Conservation (phyloP, 2,113 vertebrate genomes). For the Eira barbara region DNA sequence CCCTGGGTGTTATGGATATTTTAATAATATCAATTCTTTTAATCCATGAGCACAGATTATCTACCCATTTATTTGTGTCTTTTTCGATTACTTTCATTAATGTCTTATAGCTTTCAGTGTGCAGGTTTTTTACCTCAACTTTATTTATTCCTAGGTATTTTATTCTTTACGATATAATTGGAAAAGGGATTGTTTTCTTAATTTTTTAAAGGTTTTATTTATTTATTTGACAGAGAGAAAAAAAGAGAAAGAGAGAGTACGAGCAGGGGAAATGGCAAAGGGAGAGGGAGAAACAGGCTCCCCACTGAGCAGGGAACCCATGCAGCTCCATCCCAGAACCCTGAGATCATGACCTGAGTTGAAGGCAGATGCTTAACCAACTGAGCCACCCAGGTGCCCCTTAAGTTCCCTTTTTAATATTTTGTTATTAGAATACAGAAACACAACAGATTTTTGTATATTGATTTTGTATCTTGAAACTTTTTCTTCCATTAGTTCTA, state of each 20-base stretch:
- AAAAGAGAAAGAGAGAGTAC: not conserved
- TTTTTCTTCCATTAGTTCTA: not conserved
- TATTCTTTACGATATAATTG: not conserved
- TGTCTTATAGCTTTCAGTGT: not conserved
- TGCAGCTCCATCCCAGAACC: too few species aligned
- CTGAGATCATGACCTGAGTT: too few species aligned
- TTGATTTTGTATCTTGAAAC: not conserved
- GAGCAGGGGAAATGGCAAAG: not conserved
- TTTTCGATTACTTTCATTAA: not conserved
- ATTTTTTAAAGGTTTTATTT: not conserved
- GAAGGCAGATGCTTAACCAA: too few species aligned
- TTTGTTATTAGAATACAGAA: too few species aligned
- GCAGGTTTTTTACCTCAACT: not conserved
- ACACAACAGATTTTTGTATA: too few species aligned
- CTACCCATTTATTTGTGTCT: not conserved
- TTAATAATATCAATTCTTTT: not conserved
- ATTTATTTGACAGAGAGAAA: not conserved
- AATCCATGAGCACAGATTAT: not conserved
- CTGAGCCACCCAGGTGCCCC: too few species aligned
- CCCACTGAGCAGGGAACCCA: not conserved
- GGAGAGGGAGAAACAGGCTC: not conserved
- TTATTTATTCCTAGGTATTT: not conserved
- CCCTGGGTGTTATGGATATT: not conserved
- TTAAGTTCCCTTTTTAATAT: too few species aligned
- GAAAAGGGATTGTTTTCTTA: not conserved